A percentile compares a stretch with the other conserved stretches of the same genome.
phyloP scores from a whole-genome alignment of 92 coral and sea anemone species.

The Siderastrea radians region DNA sequence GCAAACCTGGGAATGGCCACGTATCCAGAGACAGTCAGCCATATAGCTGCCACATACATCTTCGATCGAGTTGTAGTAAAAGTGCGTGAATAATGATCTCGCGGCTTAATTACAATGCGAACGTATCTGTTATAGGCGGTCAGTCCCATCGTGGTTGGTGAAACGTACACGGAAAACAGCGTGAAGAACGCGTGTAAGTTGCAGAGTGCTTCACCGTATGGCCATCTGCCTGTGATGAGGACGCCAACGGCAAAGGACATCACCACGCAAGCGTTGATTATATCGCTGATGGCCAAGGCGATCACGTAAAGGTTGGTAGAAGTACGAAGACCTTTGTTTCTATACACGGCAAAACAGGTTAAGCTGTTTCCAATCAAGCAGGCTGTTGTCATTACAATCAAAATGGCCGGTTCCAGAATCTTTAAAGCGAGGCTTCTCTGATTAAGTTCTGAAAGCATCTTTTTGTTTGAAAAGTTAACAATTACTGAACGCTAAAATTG shows the following conservation, averaged over 20 bases:
- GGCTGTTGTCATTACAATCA: background rate
- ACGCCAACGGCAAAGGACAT: slow-evolving; percentile 28
- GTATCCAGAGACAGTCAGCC: slow-evolving; percentile 39
- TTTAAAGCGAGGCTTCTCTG: slow-evolving; percentile 8
- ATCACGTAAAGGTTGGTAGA: slow-evolving; percentile 28
- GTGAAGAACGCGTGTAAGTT: slow-evolving; percentile 50
- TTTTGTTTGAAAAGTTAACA: too few relatives aligned
- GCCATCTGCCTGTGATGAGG: slow-evolving; percentile 29
- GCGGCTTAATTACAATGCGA: slow-evolving; percentile 40
- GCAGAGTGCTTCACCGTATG: slow-evolving; percentile 3
- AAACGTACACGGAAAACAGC: slow-evolving; percentile 45
- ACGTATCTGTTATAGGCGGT: slow-evolving; percentile 49
- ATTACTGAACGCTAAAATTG: too few relatives aligned
- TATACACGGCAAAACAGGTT: slow-evolving; percentile 21
- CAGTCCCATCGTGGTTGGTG: slow-evolving; percentile 43
- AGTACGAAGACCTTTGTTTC: slow-evolving; percentile 36
- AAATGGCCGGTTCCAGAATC: slow-evolving; percentile 11
- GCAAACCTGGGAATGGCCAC: slow-evolving; percentile 37
- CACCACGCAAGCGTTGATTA: slow-evolving; percentile 22
- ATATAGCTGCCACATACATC: slow-evolving; percentile 13
- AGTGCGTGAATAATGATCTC: slow-evolving; percentile 1
- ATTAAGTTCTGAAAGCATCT: too few relatives aligned
- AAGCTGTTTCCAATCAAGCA: slow-evolving; percentile 37
- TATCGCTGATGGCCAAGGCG: slow-evolving; percentile 37
- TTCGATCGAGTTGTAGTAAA: slow-evolving; percentile 17